Evolutionary conservation across 30 jellyfish, hydroid and myxozoan species (phyloP).

Genomic region (Chrysaora quinquecirrha): DNA sequence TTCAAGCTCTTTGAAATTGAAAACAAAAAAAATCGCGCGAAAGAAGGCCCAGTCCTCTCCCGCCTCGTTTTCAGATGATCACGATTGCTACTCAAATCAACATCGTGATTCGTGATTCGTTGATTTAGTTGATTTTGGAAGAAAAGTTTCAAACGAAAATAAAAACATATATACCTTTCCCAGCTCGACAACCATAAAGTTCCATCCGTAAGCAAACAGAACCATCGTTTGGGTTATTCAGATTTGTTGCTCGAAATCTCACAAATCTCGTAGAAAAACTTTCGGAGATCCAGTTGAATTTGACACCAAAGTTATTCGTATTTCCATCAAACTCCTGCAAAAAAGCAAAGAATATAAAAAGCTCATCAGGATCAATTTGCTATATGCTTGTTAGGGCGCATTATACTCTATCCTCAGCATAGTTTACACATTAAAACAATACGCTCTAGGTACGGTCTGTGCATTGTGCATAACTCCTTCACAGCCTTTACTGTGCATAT

Average conservation of each 20-base stretch:
- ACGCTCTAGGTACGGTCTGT: not conserved
- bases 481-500: too few species aligned
- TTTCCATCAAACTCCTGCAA: slow-evolving; percentile 22
- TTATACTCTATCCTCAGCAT: not conserved
- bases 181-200: slow-evolving; percentile 14
- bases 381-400: not conserved
- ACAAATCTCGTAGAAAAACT: slow-evolving; percentile 12
- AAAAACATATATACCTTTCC: slow-evolving; percentile 18
- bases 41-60: too few species aligned
- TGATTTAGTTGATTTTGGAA: too few species aligned
- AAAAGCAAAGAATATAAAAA: not conserved
- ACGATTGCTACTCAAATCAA: too few species aligned
- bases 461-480: too few species aligned
- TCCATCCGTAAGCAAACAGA: slow-evolving; percentile 38
- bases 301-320: slow-evolving; percentile 14
- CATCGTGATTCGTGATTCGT: too few species aligned
- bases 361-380: not conserved
- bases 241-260: slow-evolving; percentile 6
- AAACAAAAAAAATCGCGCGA: too few species aligned
- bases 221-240: slow-evolving; percentile 8
- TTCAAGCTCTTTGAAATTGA: too few species aligned
- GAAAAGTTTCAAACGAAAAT: too few species aligned
- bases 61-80: too few species aligned
- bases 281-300: slow-evolving; percentile 9
- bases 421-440: not conserved